Evolutionary conservation across 1,140 invertebrate species (phyloP).

Genomic region (Galleria mellonella): DNA sequence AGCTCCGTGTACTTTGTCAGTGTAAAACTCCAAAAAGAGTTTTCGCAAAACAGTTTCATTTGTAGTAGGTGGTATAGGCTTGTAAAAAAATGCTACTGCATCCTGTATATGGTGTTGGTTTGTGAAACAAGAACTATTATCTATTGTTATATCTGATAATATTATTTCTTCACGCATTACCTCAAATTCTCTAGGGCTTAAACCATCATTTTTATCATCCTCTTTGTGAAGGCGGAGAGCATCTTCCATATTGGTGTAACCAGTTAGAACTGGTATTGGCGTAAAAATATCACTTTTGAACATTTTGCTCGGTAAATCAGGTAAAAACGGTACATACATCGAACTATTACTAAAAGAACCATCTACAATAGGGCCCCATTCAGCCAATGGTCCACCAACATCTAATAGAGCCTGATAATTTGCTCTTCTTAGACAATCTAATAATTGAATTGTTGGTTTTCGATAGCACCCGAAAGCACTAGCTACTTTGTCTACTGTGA

Average conservation of each 20-base stretch:
- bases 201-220: slow-evolving; percentile 72
- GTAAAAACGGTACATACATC: slow-evolving; percentile 75
- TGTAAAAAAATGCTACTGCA: slow-evolving; percentile 84
- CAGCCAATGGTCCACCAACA: slow-evolving; percentile 77
- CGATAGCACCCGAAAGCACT: slow-evolving; percentile 80
- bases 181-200: slow-evolving; percentile 76
- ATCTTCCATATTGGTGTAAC: slow-evolving; percentile 87
- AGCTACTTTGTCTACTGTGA: slow-evolving; percentile 76
- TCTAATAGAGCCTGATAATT: slow-evolving; percentile 76
- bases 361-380: slow-evolving; percentile 86
- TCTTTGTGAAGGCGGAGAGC: slow-evolving; percentile 76
- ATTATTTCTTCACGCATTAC: slow-evolving; percentile 77
- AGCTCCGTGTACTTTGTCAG: slow-evolving; percentile 83
- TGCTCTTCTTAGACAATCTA: slow-evolving; percentile 80
- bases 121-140: slow-evolving; percentile 79
- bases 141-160: slow-evolving; percentile 74
- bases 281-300: slow-evolving; percentile 76
- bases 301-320: slow-evolving; percentile 77
- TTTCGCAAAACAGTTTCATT: slow-evolving; percentile 76
- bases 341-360: slow-evolving; percentile 79
- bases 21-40: slow-evolving; percentile 80
- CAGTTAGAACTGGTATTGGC: slow-evolving; percentile 81
- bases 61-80: slow-evolving; percentile 76
- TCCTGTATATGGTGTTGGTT: slow-evolving; percentile 83
- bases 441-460: slow-evolving; percentile 77